Conservation (phyloP, 2,797 vertebrate species). For the Chaunax sp. region DNA sequence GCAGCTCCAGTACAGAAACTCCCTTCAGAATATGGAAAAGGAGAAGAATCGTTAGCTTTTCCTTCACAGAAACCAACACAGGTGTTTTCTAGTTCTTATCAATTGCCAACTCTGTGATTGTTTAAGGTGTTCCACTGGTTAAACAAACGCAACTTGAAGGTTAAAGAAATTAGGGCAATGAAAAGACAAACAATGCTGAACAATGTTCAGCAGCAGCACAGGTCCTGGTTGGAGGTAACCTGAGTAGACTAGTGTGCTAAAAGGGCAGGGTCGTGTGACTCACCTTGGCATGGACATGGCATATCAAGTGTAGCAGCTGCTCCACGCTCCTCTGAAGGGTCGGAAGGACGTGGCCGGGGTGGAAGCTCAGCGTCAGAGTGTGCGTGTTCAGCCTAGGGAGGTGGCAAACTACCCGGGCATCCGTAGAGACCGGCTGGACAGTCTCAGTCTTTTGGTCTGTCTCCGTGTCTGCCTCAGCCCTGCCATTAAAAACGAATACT, state of each 20-base stretch:
- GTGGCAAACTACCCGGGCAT: conserved; percentile 84
- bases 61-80: conserved; percentile 31
- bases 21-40: conserved; percentile 68
- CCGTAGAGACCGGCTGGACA: conserved; percentile 78
- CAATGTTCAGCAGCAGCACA: conserved; percentile 40
- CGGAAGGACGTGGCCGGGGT: conserved; percentile 63
- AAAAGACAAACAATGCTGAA: conserved; percentile 71
- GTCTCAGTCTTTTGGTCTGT: conserved; percentile 74
- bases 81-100: conserved; percentile 65
- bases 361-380: conserved; percentile 84
- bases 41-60: conserved; percentile 48
- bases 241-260: conserved; percentile 23
- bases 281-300: conserved; percentile 78
- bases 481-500: conserved; percentile 75
- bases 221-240: conserved; percentile 30
- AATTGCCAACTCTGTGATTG: conserved; percentile 60
- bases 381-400: conserved; percentile 87
- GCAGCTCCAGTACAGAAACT: conserved; percentile 73
- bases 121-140: conserved; percentile 75
- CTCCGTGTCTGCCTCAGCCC: conserved; percentile 83
- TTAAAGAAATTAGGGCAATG: conserved; percentile 58
- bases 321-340: conserved; percentile 81
- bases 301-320: conserved; percentile 82
- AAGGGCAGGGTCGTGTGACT: conserved; percentile 54
- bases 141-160: conserved; percentile 69